A percentile compares a stretch with the other conserved stretches of the same genome.
These are phyloP conservation scores for Typhlichthys subterraneus DNA, from an alignment of 2,797 vertebrate species.

Conservation along the genomic window DNA sequence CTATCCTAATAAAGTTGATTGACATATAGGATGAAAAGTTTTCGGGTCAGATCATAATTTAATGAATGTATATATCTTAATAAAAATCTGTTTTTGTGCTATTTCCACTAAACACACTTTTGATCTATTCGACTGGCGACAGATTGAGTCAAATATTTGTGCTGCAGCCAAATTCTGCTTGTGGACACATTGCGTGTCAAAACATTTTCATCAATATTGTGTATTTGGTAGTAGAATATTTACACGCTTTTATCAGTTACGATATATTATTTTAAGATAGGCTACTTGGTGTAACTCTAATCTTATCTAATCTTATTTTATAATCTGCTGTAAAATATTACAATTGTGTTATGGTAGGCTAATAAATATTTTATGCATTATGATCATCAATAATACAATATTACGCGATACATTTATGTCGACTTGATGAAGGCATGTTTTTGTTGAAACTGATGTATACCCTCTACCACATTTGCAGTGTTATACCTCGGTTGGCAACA, in stretches of 20 bases:
- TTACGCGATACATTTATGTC: too few species aligned
- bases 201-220: constrained; percentile 16
- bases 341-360: too few species aligned
- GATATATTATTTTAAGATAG: neutral
- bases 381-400: too few species aligned
- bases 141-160: constrained; percentile 56
- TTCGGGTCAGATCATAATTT: constrained; percentile 63
- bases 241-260: neutral
- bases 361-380: too few species aligned
- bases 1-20: constrained; percentile 91
- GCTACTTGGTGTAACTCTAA: too few species aligned
- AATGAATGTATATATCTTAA: constrained; percentile 57
- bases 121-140: constrained; percentile 39
- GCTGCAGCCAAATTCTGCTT: constrained; percentile 21
- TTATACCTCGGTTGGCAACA: constrained; percentile 95
- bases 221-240: neutral
- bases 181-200: constrained; percentile 14
- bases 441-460: constrained; percentile 37
- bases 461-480: constrained; percentile 78
- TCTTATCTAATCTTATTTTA: too few species aligned
- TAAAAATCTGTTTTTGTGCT: constrained; percentile 40
- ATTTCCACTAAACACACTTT: constrained; percentile 53
- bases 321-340: too few species aligned
- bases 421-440: neutral
- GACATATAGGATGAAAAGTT: constrained; percentile 74